A percentile compares a stretch with the other conserved stretches of the same genome.
These are phyloP conservation scores for Lysandra coridon DNA, from an alignment of 2,888 invertebrate species.

Conservation along the genomic window DNA sequence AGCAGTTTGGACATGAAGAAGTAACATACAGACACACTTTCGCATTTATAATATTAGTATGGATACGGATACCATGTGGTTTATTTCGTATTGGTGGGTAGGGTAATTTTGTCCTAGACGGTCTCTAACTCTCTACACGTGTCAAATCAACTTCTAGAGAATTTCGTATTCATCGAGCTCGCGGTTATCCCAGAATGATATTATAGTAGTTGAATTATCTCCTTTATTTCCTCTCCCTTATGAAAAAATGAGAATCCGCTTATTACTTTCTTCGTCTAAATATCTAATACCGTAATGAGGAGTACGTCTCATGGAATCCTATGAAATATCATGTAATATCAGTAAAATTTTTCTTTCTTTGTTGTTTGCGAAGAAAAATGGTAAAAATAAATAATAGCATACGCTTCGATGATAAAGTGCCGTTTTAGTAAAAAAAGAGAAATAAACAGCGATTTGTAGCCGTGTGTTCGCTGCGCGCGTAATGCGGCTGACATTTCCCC, in stretches of 20 bases:
- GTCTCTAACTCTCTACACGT: not conserved
- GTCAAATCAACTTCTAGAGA: not conserved
- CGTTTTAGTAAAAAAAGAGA: conserved; percentile 34
- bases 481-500: conserved; percentile 1
- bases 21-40: too few relatives aligned
- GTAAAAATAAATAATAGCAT: conserved; percentile 34
- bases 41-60: too few relatives aligned
- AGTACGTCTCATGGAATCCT: conserved; percentile 3
- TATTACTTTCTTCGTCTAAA: conserved; percentile 7
- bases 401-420: conserved; percentile 35
- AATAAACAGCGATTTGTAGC: conserved; percentile 34
- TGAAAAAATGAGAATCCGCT: not conserved
- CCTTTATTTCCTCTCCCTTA: not conserved
- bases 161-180: not conserved
- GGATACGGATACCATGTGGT: too few relatives aligned
- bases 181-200: not conserved
- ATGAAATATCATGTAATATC: conserved; percentile 33
- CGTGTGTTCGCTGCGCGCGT: not conserved
- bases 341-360: conserved; percentile 37
- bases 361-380: conserved; percentile 37
- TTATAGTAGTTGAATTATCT: not conserved
- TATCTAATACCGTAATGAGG: not conserved
- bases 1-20: too few relatives aligned
- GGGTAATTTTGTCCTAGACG: too few relatives aligned
- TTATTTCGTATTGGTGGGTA: not conserved